Percentiles rank a stretch among this genome's conserved stretches.
Conservation (phyloP, 2,113 vertebrate genomes). For the Oncorhynchus masou region DNA sequence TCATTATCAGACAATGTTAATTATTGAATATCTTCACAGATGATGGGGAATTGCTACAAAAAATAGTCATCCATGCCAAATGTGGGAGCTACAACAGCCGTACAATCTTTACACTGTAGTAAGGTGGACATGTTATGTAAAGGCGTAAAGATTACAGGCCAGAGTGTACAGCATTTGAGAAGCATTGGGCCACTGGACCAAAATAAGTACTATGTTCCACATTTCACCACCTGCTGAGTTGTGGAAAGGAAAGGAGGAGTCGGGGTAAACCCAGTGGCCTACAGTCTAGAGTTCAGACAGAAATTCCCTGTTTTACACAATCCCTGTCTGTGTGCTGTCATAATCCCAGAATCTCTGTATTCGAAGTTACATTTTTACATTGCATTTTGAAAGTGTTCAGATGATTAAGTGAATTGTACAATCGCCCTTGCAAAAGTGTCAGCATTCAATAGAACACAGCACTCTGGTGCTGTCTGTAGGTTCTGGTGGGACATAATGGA, state of each 20-base stretch:
- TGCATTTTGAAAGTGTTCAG: neutral
- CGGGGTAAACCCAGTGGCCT: too few relatives aligned
- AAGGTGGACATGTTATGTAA: conserved; percentile 22
- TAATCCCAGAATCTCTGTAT: neutral
- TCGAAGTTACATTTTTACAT: neutral
- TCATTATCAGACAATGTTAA: too few relatives aligned
- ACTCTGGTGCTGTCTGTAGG: conserved; percentile 58
- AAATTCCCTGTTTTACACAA: neutral
- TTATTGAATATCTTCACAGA: too few relatives aligned
- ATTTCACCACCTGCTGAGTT: conserved; percentile 15
- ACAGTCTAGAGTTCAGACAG: neutral
- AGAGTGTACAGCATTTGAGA: conserved; percentile 13
- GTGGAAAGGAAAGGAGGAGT: conserved; percentile 16
- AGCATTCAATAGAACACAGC: too few relatives aligned
- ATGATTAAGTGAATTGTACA: neutral
- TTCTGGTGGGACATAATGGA: conserved; percentile 69
- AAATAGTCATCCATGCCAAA: too few relatives aligned
- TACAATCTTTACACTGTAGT: too few relatives aligned
- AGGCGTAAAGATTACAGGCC: conserved; percentile 17
- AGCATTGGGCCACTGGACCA: conserved; percentile 24
- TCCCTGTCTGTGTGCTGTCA: neutral
- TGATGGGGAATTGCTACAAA: too few relatives aligned
- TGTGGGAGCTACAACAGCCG: too few relatives aligned
- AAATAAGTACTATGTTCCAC: conserved; percentile 4
- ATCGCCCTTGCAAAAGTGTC: too few relatives aligned